These are phyloP conservation scores for Serranus cabrilla DNA, from an alignment of 2,797 vertebrate genomes.

Conservation along the genomic window DNA sequence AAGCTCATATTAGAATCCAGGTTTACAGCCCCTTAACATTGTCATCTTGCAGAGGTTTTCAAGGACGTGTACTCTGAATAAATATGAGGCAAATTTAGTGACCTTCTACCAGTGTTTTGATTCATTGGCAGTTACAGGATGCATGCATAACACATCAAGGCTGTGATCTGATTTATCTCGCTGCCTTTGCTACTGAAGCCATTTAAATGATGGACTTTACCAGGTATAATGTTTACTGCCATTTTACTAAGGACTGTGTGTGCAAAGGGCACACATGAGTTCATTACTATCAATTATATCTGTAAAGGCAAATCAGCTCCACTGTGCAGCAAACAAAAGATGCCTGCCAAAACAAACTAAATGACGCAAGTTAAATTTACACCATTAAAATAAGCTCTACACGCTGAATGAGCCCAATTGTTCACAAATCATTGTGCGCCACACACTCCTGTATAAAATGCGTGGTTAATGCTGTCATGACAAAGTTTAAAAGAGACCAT, in stretches of 20 bases:
- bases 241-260: constrained; percentile 60
- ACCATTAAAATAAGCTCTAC: constrained; percentile 22
- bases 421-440: neutral
- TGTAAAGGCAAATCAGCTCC: constrained; percentile 52
- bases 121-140: constrained; percentile 80
- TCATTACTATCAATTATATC: constrained; percentile 72
- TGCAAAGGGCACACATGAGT: constrained; percentile 50
- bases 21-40: constrained; percentile 55
- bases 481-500: neutral
- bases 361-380: constrained; percentile 33
- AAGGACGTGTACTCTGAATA: constrained; percentile 82
- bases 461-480: neutral
- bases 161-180: constrained; percentile 80
- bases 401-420: neutral
- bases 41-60: constrained; percentile 72
- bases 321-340: constrained; percentile 30
- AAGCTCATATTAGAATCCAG: constrained; percentile 58
- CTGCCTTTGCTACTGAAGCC: constrained; percentile 69
- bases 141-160: constrained; percentile 81
- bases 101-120: constrained; percentile 86
- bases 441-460: neutral
- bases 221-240: constrained; percentile 66
- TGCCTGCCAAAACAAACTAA: constrained; percentile 44
- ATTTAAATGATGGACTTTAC: constrained; percentile 80
- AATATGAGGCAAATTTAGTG: constrained; percentile 81